Conservation (phyloP, 1,140 invertebrate genomes). For the roundworm (Caenorhabditis elegans) region DNA sequence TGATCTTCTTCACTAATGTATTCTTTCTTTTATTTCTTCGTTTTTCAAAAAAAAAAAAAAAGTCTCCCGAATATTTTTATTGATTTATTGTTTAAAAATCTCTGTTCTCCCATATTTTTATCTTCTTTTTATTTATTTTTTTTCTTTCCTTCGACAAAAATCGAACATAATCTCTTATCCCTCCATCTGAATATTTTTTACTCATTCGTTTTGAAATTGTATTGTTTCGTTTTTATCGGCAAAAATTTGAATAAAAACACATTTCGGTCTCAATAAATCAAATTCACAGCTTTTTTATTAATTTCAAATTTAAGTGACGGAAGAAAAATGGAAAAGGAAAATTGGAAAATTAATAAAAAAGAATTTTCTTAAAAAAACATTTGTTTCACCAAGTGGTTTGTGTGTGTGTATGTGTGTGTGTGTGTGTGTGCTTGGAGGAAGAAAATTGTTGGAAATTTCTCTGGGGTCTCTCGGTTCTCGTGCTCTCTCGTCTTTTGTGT, state of each 20-base stretch:
- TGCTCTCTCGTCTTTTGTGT: not conserved
- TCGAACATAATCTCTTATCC: too few relatives aligned
- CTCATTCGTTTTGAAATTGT: too few relatives aligned
- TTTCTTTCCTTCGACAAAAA: too few relatives aligned
- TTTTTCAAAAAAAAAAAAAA: not conserved
- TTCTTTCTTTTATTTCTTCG: not conserved
- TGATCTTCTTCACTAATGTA: too few relatives aligned
- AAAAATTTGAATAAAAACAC: not conserved
- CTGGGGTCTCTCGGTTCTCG: not conserved
- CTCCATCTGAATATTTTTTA: too few relatives aligned
- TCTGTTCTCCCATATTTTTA: too few relatives aligned
- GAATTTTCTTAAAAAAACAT: not conserved
- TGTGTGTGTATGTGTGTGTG: conserved; percentile 5
- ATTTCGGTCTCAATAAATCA: too few relatives aligned
- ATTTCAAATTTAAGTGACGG: not conserved
- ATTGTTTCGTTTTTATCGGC: not conserved
- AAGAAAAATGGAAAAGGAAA: not conserved
- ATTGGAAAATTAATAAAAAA: not conserved
- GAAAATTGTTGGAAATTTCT: too few relatives aligned
- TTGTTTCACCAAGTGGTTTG: not conserved
- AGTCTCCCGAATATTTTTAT: too few relatives aligned
- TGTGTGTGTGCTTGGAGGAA: too few relatives aligned
- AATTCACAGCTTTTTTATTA: conserved; percentile 4
- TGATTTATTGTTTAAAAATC: too few relatives aligned
- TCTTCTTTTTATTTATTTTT: too few relatives aligned